Base-by-base conservation (phyloP, 2,797 vertebrate species). In the Hoplostethus mediterraneus region DNA sequence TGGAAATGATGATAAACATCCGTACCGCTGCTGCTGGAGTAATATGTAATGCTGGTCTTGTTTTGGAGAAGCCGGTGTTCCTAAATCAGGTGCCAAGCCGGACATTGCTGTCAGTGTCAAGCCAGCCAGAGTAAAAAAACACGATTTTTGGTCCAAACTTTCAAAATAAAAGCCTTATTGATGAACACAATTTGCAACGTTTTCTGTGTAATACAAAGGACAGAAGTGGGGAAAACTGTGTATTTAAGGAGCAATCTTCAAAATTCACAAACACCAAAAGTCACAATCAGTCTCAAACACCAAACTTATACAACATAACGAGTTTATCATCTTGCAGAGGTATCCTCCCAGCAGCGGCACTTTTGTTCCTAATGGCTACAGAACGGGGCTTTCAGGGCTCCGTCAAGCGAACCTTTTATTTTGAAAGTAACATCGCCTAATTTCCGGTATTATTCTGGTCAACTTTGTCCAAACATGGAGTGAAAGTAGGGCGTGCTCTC, bases 401-500 rank as follows among this genome's bases (percentile, higher is more conserved):
- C 2, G 0, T 2, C 3, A 3, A 2, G 1, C 45, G 1, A 1
- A 14, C 9, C 1, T 68, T 83, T 80, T 85, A 86, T 73, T 84
- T 69, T 79, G 55, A 61, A 28, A 77, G 57, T 14, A 48, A 10
- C n/a, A 7, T 16, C 0, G 0, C 0, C 1, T 0, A 0, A 31
- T 57, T 75, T 71, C 79, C 59, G 63, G 58, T 28, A 4, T 59
- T 30, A 38, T 1, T 58, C 25, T 16, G 17, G 2, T 12, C 0
- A 40, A 40, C 1, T 0, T 1, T 51, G 55, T n/a, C 10, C 62
- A n/a, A 65, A 3, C 45, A 11, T 17, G 9, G 28, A 21, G 8
- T 52, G 2, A 66, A 81, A 81, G 74, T 70, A 65, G 77, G 84
- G 55, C 80, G 69, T 69, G 79, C 77, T 76, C 71, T 51, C 12